These are phyloP conservation scores for Greenwoodochromis staneri DNA, from an alignment of 2,113 vertebrate species.

Conservation along the genomic window DNA sequence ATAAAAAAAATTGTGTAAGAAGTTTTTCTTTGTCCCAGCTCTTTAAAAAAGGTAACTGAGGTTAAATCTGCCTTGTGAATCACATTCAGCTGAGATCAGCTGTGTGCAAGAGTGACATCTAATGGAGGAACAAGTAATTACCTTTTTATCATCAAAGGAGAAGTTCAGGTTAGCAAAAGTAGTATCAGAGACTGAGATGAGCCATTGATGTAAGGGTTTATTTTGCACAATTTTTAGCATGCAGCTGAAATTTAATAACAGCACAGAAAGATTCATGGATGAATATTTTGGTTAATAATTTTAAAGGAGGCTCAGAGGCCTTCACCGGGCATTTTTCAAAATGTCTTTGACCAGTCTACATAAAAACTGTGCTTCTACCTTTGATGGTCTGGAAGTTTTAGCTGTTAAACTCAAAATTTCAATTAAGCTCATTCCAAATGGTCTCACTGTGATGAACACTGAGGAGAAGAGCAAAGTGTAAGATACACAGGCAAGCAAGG, in stretches of 20 bases:
- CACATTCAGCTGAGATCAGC: not conserved
- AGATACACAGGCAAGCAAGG: not conserved
- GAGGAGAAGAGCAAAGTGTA: not conserved
- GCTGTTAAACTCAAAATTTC: not conserved
- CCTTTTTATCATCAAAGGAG: not conserved
- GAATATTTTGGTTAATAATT: not conserved
- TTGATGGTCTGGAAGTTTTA: not conserved
- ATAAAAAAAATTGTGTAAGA: not conserved
- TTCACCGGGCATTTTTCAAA: not conserved
- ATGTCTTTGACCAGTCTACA: not conserved
- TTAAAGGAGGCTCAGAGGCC: not conserved
- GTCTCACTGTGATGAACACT: not conserved
- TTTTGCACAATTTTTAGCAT: not conserved
- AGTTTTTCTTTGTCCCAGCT: not conserved
- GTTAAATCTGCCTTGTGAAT: not conserved
- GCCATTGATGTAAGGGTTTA: not conserved
- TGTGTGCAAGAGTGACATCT: slow-evolving; percentile 42
- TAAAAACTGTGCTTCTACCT: not conserved
- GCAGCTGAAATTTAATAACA: not conserved
- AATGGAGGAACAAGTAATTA: not conserved
- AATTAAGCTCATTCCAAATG: not conserved
- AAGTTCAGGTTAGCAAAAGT: not conserved
- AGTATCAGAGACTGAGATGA: not conserved
- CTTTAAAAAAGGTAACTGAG: not conserved
- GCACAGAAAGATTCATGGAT: not conserved